Base-by-base conservation (phyloP, 2,888 invertebrate species). In the Osmoderma eremita region DNA sequence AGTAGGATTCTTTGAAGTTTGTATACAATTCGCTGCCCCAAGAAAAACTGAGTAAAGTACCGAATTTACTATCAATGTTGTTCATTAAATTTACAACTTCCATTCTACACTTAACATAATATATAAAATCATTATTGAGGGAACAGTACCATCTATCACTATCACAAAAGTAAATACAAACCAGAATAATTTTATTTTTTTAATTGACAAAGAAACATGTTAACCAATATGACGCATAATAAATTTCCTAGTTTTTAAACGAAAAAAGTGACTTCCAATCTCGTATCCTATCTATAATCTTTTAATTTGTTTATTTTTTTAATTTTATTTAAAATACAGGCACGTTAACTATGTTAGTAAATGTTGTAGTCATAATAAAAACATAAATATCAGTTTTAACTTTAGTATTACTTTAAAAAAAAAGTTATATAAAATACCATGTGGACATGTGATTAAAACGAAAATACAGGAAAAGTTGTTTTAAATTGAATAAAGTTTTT, bases 61-160 rank as follows among this genome's bases (percentile, higher is more conserved):
- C 80, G 70, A 81, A 78, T 65, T 75, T 77, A 51, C 74, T 71
- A 69, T 80, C 76, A 65, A 81, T 75, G 73, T 80, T 78, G 70
- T 77, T 77, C 73, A 83, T 73, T 69, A 81, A 75, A 75, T 79
- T 79, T 67, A 78, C 73, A 51, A 82, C 77, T 77, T 83, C 82
- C 83, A 83, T 83, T 74, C 73, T 79, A 61, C n/a, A 24, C 13
- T n/a, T 36, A 61, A 41, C 50, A 12, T 20, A 53, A 53, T 53
- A 56, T 10, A 58, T 24, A 50, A 63, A 67, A 58, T n/a, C 67
- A 61, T 68, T 42, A 68, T 48, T 58, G 18, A 39, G 39, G 20
- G 20, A 36, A 58, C 48, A 49, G 48, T 65, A 53, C 53, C 22
- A 15, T 38, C 67, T 50, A 48, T 64, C 54, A 41, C 13, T 20